Evolutionary conservation across 2,113 vertebrate genomes (phyloP).

Genomic region (Neotoma lepida): DNA sequence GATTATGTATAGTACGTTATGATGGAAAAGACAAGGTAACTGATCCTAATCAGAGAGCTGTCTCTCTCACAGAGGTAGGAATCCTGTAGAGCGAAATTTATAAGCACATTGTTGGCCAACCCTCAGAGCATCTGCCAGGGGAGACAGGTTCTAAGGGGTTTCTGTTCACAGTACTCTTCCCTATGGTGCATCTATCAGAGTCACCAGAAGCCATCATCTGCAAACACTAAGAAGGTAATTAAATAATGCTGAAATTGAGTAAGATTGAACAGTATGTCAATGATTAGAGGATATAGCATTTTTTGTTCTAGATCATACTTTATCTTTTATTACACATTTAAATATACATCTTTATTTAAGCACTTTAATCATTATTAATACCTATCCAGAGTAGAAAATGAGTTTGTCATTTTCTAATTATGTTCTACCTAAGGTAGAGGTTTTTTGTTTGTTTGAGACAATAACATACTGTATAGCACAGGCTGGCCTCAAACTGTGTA

Average conservation of each 20-base stretch:
- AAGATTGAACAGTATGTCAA: neutral
- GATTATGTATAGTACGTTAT: neutral
- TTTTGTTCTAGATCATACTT: neutral
- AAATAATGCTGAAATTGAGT: neutral
- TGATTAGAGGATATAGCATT: neutral
- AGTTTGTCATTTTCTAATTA: neutral
- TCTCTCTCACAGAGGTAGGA: neutral
- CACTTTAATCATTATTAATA: neutral
- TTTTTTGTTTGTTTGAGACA: neutral
- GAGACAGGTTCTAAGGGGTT: neutral
- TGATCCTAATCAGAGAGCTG: neutral
- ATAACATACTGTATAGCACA: neutral
- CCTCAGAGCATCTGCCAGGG: neutral
- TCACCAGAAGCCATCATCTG: neutral
- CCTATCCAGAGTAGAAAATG: neutral
- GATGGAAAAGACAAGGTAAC: neutral
- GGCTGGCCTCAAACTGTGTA: neutral
- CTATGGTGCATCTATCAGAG: neutral
- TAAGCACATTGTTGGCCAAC: neutral
- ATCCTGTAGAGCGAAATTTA: neutral
- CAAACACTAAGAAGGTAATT: neutral
- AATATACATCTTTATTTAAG: neutral
- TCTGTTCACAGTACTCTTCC: neutral
- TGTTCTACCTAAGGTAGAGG: too few relatives aligned
- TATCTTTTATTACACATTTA: slow-evolving; percentile 9